Base-by-base conservation (phyloP, 1,140 invertebrate species). In the Eurosta solidaginis region DNA sequence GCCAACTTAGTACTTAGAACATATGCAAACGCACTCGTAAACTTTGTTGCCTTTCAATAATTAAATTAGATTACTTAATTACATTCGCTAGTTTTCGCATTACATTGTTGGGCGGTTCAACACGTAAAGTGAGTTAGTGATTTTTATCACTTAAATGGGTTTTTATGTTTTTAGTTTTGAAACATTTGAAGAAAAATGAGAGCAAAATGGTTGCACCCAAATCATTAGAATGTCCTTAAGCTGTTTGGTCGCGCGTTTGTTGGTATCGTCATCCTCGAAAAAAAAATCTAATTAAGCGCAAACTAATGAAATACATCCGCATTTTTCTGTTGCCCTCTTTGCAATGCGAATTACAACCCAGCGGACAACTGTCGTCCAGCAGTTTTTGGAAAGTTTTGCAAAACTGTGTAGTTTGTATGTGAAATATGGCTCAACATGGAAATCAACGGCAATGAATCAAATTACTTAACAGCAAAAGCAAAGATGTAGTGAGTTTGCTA, bases 51-150 rank as follows among this genome's bases (percentile, higher is more conserved):
- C 78, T 68, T 77, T 79, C 78, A 73, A 79, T 79, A 77, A 79
- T 77, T 50, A 79, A 78, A 79, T 79, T 68, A 77, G 77, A 79
- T 79, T 79, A 79, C 77, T 79, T 79, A 73, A 79, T 79, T 79
- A 79, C 54, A 79, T 75, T 49, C 25, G 20, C 40, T 74, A 44
- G 29, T 74, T 44, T 47, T 25, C 40, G 73, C 73, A 68, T 36
- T 68, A 63, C 29, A 36, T 74, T 9, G 44, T 74, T 74, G 73
- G 22, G 42, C 14, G 44, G 44, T 52, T 68, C 1, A 20, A 33
- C 36, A 40, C 36, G 59, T 68, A 22, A 68, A 68, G 54, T 36
- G n/a, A 68, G 33, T 68, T 68, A 40, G 59, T 42, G 73, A 74
- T 74, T 74, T 74, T 74, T 74, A 74, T 74, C 42, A 47, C 40